Conservation (phyloP, 2,113 vertebrate species). For the Elaphurus davidianus region DNA sequence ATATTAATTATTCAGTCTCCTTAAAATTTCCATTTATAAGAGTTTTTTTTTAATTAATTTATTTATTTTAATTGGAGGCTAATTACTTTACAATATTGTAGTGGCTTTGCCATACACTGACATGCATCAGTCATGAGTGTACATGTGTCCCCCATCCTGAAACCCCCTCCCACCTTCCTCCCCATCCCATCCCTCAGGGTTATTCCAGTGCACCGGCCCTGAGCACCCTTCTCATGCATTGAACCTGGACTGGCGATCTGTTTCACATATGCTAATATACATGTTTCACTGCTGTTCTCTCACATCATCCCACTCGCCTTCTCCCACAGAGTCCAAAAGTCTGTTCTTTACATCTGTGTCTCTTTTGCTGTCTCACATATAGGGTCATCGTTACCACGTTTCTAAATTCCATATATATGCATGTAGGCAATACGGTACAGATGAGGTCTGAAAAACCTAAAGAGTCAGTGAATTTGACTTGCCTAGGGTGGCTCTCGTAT, state of each 20-base stretch:
- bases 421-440: not conserved
- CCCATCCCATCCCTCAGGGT: not conserved
- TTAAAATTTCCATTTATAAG: not conserved
- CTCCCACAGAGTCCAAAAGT: not conserved
- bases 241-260: not conserved
- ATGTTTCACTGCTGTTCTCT: not conserved
- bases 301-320: not conserved
- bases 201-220: not conserved
- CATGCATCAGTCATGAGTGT: not conserved
- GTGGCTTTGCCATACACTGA: not conserved
- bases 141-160: not conserved
- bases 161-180: not conserved
- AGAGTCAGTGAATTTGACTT: not conserved
- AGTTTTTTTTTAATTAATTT: fast-evolving
- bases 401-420: not conserved
- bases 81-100: not conserved
- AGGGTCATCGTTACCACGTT: not conserved
- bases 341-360: not conserved
- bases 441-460: not conserved
- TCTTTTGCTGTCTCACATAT: not conserved
- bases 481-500: not conserved
- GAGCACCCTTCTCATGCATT: not conserved
- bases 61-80: not conserved
- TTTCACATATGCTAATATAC: not conserved
- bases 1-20: not conserved